Evolutionary conservation across 1,140 invertebrate species (phyloP).

Genomic region (Papilio dardanus): DNA sequence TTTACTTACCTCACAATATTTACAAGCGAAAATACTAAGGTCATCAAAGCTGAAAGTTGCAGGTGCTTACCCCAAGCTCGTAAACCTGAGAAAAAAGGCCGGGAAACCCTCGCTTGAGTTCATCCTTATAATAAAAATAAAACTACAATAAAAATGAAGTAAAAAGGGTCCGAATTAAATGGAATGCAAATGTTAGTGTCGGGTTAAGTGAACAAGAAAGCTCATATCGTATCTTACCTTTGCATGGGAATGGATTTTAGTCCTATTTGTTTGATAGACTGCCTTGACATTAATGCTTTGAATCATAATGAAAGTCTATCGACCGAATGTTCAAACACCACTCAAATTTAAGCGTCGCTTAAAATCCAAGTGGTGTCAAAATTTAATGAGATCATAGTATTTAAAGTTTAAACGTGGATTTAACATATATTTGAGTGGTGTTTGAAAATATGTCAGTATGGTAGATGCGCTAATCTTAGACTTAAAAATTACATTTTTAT

Average conservation of each 20-base stretch:
- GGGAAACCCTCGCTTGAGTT: constrained; percentile 56
- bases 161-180: constrained; percentile 75
- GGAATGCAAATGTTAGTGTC: constrained; percentile 70
- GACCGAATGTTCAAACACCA: too few relatives aligned
- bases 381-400: too few relatives aligned
- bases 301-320: too few relatives aligned
- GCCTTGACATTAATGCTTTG: neutral
- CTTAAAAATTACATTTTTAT: too few relatives aligned
- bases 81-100: constrained; percentile 65
- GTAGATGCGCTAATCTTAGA: too few relatives aligned
- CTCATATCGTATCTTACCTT: constrained; percentile 44
- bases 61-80: constrained; percentile 44
- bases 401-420: too few relatives aligned
- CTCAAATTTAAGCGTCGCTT: too few relatives aligned
- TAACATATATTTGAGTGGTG: too few relatives aligned
- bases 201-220: constrained; percentile 49
- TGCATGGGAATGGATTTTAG: constrained; percentile 18
- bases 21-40: neutral
- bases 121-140: constrained; percentile 69
- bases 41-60: constrained; percentile 29
- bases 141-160: constrained; percentile 69
- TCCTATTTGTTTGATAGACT: neutral
- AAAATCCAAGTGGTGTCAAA: too few relatives aligned
- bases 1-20: neutral
- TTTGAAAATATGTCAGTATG: too few relatives aligned